Evolutionary conservation across 2,888 invertebrate species (phyloP).

Genomic region (Sympetrum striolatum): DNA sequence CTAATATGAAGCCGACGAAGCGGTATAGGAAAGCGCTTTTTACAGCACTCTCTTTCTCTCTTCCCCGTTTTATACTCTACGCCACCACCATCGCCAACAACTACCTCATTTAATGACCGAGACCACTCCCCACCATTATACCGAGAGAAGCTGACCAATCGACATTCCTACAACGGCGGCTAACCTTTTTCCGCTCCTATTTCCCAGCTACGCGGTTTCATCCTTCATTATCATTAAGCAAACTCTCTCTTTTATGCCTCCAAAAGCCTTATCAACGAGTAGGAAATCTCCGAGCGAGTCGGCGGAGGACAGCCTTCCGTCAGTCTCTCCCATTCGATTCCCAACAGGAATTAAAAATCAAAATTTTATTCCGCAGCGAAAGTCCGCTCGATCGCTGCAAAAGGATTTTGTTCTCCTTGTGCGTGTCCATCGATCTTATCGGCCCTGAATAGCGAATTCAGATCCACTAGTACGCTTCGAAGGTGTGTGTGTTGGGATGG

Average conservation of each 20-base stretch:
- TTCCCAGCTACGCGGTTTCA: not conserved
- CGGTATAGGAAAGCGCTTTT: not conserved
- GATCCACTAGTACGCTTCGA: not conserved
- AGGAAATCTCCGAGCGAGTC: not conserved
- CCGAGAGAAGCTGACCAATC: not conserved
- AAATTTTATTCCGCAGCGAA: not conserved
- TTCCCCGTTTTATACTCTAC: not conserved
- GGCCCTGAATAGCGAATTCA: conserved; percentile 12
- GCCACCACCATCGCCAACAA: not conserved
- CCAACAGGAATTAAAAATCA: not conserved
- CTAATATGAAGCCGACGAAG: not conserved
- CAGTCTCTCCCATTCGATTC: not conserved
- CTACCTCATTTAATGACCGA: not conserved
- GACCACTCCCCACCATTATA: not conserved
- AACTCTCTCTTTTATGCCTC: not conserved
- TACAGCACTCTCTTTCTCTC: not conserved
- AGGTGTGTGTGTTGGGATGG: not conserved
- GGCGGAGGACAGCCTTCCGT: not conserved
- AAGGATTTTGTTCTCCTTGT: not conserved
- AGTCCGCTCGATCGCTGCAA: not conserved
- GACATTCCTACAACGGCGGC: not conserved
- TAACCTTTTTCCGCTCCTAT: not conserved
- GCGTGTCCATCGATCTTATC: conserved; percentile 20
- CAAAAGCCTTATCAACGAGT: not conserved
- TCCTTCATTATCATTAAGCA: not conserved